phyloP scores from a whole-genome alignment of 2,113 vertebrate species.

The Panurus biarmicus region DNA sequence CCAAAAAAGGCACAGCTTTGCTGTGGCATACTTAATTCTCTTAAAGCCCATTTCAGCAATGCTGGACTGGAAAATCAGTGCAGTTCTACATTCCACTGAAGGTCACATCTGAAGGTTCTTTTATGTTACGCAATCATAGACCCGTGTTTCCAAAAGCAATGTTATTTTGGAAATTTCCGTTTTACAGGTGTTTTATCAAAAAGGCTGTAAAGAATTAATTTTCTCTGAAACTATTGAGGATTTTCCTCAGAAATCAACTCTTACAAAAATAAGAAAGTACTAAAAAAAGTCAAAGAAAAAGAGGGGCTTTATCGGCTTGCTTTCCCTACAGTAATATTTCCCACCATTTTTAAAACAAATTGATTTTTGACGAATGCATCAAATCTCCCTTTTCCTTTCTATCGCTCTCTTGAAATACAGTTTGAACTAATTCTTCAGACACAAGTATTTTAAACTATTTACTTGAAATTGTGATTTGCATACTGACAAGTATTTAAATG shows the following conservation, averaged over 20 bases:
- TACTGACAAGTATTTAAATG: not conserved
- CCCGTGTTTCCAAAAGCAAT: not conserved
- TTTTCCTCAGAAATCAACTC: not conserved
- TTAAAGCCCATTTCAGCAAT: conserved; percentile 12
- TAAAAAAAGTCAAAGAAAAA: not conserved
- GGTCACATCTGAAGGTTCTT: not conserved
- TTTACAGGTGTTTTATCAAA: not conserved
- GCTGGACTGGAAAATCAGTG: not conserved
- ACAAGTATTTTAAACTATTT: not conserved
- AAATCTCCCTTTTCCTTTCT: not conserved
- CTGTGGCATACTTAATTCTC: not conserved
- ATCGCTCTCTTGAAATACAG: not conserved
- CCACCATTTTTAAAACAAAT: not conserved
- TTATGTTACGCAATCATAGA: not conserved
- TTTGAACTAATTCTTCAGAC: not conserved
- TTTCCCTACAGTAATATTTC: not conserved
- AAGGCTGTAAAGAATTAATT: not conserved
- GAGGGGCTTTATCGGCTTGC: not conserved
- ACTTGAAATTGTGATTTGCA: not conserved
- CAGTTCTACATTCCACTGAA: not conserved
- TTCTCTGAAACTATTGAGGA: not conserved
- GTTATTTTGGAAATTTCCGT: not conserved
- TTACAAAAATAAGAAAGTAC: not conserved
- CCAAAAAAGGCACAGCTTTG: not conserved
- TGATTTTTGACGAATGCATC: not conserved